Evolutionary conservation across 2,113 vertebrate species (phyloP), one percentile per base, ranked within the genome.

Genomic region (Centrocercus urophasianus): DNA sequence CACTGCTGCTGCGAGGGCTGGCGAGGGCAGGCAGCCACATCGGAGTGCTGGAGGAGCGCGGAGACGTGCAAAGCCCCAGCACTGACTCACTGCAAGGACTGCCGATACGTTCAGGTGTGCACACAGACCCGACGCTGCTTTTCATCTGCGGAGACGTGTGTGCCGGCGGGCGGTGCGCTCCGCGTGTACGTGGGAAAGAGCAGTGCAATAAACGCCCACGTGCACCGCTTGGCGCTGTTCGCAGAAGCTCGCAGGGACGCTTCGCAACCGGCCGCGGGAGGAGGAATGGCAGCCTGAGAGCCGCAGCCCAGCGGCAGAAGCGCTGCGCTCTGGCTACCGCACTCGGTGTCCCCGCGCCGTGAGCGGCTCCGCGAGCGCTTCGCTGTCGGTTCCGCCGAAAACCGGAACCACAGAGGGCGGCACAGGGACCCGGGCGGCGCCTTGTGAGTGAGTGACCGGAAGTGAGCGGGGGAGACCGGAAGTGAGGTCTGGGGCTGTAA

Each of bases 11-110:
- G 10, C 28, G 17, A 12, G 0, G 61, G 61, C 71, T 81, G 3
- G 2, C 2, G 28, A 52, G 50, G 30, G n/a, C 65, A 57, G 1
- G 0, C 1, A 1, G 25, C 48, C 0, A 1, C 57, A 42, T 52
- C 71, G 42, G 4, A 17, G n/a, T 6, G 15, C 47, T 30, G 47
- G 25, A 42, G 60, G 40, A 8, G 36, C 43, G 24, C 27, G 8
- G 3, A 69, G 65, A 13, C 2, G 5, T 12, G 38, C n/a, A 42
- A 70, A 65, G 56, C 25, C 30, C 25, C 43, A 45, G 1, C 10
- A 2, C 4, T 5, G 60, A 30, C 10, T 19, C 11, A 28, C 57
- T 78, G 73, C 57, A 45, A 27, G 43, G 34, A 47, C 42, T 48
- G 30, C 20, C 17, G 43, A 1, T 30, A 15, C 42, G 57, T 52